Evolutionary conservation across 2,797 vertebrate genomes (phyloP).

Genomic region (Helicolenus hilgendorfi): DNA sequence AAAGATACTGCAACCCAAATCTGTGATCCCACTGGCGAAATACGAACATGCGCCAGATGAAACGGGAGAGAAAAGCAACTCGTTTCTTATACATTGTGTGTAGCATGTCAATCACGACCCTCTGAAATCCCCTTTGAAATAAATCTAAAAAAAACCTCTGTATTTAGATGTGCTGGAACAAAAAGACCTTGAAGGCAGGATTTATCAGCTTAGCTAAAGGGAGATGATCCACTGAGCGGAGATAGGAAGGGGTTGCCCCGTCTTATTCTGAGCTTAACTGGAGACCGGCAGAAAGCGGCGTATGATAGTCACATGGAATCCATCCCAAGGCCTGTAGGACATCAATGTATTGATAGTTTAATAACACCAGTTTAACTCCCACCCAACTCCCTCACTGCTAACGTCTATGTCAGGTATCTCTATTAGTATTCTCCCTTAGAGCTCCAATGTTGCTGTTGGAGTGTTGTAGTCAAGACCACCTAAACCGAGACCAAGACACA

Average conservation of each 20-base stretch:
- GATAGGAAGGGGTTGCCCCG: slow-evolving; percentile 59
- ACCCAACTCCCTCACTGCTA: not conserved
- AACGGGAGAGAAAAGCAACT: slow-evolving; percentile 23
- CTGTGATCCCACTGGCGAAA: slow-evolving; percentile 9
- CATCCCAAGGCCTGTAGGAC: slow-evolving; percentile 20
- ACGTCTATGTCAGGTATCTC: not conserved
- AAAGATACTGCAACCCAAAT: slow-evolving; percentile 7
- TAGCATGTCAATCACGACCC: slow-evolving; percentile 54
- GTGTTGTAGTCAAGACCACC: too few species aligned
- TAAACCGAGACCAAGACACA: too few species aligned
- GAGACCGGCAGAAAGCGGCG: slow-evolving; percentile 38
- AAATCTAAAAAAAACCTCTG: slow-evolving; percentile 12
- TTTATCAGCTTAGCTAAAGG: slow-evolving; percentile 74
- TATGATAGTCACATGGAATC: slow-evolving; percentile 55
- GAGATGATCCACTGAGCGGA: slow-evolving; percentile 73
- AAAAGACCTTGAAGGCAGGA: slow-evolving; percentile 71
- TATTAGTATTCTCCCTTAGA: not conserved
- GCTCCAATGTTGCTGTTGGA: not conserved
- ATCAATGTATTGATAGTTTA: slow-evolving; percentile 12
- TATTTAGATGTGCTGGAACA: slow-evolving; percentile 67
- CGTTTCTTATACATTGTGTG: slow-evolving; percentile 38
- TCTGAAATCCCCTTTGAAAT: slow-evolving; percentile 68
- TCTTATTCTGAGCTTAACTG: slow-evolving; percentile 61
- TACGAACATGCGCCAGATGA: not conserved
- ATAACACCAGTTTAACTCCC: slow-evolving; percentile 20